Evolutionary conservation across 2,113 vertebrate genomes (phyloP).

Genomic region (Deroptyus accipitrinus): DNA sequence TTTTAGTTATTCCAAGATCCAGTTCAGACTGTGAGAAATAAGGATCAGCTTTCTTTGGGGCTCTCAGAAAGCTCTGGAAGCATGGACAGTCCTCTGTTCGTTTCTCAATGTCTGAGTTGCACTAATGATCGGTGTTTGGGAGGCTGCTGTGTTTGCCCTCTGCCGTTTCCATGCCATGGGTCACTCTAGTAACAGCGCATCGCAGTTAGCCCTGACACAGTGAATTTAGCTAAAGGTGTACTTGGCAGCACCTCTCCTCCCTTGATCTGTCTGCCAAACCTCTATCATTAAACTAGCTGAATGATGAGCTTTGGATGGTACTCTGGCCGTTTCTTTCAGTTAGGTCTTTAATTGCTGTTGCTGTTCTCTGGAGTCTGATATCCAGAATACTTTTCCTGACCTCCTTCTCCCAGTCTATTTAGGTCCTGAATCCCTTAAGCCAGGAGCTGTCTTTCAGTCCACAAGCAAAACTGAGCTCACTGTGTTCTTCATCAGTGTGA

Average conservation of each 20-base stretch:
- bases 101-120: not conserved
- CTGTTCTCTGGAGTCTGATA: not conserved
- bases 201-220: rapidly evolving
- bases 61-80: not conserved
- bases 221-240: not conserved
- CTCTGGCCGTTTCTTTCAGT: not conserved
- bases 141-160: not conserved
- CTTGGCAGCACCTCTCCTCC: not conserved
- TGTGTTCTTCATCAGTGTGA: not conserved
- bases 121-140: rapidly evolving
- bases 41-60: not conserved
- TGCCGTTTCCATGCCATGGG: not conserved
- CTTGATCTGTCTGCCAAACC: rapidly evolving
- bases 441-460: not conserved
- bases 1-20: not conserved
- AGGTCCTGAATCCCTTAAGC: not conserved
- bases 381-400: not conserved
- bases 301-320: not conserved
- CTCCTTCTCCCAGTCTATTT: not conserved
- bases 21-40: not conserved
- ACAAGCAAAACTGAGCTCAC: rapidly evolving
- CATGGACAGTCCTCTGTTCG: rapidly evolving
- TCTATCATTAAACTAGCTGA: not conserved
- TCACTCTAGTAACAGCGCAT: rapidly evolving
- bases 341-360: not conserved